A percentile compares a stretch with the other conserved stretches of the same genome.
These are phyloP conservation scores for Coreoperca whiteheadi DNA, from an alignment of 2,113 vertebrate genomes.

Conservation along the genomic window DNA sequence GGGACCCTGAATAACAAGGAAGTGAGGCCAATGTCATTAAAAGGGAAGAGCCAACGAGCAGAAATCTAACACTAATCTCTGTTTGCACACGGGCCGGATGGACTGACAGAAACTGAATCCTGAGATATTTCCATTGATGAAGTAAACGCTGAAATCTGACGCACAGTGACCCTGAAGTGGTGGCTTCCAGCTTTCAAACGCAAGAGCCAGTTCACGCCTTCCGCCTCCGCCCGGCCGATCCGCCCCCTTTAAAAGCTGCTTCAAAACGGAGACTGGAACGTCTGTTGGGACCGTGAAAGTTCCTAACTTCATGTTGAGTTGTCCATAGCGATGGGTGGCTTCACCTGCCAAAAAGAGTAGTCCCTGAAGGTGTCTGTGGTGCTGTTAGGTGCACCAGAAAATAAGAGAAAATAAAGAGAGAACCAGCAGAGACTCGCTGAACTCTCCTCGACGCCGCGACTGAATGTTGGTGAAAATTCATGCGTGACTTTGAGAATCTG, in stretches of 20 bases:
- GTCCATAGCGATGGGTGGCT: background rate
- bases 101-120: background rate
- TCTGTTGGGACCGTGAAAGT: background rate
- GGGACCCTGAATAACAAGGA: too few relatives aligned
- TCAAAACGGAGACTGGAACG: background rate
- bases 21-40: too few relatives aligned
- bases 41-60: too few relatives aligned
- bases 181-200: background rate
- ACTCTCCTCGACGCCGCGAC: conserved; percentile 22
- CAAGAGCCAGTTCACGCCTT: background rate
- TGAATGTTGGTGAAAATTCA: conserved; percentile 4
- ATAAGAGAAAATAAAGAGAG: background rate
- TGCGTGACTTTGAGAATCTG: conserved; percentile 7
- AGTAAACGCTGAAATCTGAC: background rate
- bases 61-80: too few relatives aligned
- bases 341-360: background rate
- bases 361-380: background rate
- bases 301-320: background rate
- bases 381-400: too few relatives aligned
- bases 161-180: background rate
- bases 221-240: too few relatives aligned
- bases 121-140: background rate
- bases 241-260: background rate
- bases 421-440: background rate
- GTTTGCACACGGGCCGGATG: background rate